A percentile compares a stretch with the other conserved stretches of the same genome.
Evolutionary conservation across 2,797 vertebrate genomes (phyloP).

Genomic region (Graptemys geographica): DNA sequence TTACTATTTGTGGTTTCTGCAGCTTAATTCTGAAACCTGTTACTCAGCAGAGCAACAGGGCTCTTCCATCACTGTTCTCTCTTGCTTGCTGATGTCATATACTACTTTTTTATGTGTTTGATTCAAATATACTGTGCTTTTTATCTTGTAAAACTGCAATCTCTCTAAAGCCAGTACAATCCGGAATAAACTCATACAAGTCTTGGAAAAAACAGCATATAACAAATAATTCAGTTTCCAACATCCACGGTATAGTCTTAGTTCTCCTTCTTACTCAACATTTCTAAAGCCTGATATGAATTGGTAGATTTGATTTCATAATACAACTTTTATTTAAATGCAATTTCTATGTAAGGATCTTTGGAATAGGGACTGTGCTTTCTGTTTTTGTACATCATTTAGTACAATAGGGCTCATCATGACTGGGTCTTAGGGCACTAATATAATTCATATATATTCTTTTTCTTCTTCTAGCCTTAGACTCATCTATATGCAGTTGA

Average conservation of each 20-base stretch:
- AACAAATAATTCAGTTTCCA: neutral
- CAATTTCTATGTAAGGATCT: neutral
- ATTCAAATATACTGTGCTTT: slow-evolving; percentile 29
- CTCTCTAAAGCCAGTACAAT: neutral
- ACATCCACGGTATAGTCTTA: neutral
- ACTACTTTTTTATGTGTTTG: neutral
- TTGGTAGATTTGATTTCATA: neutral
- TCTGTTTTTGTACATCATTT: neutral
- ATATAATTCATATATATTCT: neutral
- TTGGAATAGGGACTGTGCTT: neutral
- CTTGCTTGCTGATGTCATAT: neutral
- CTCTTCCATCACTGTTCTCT: neutral
- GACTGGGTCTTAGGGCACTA: neutral
- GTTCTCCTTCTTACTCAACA: neutral
- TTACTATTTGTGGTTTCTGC: slow-evolving; percentile 19
- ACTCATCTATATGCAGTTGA: neutral
- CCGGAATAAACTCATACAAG: neutral
- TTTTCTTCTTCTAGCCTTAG: neutral
- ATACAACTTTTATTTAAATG: neutral
- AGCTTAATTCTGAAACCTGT: slow-evolving; percentile 33
- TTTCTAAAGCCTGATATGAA: neutral
- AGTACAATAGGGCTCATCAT: neutral
- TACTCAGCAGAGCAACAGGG: slow-evolving; percentile 22
- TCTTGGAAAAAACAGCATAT: neutral
- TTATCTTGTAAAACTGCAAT: neutral